Conservation (phyloP, 2,797 vertebrate species). For the Platalea minor region DNA sequence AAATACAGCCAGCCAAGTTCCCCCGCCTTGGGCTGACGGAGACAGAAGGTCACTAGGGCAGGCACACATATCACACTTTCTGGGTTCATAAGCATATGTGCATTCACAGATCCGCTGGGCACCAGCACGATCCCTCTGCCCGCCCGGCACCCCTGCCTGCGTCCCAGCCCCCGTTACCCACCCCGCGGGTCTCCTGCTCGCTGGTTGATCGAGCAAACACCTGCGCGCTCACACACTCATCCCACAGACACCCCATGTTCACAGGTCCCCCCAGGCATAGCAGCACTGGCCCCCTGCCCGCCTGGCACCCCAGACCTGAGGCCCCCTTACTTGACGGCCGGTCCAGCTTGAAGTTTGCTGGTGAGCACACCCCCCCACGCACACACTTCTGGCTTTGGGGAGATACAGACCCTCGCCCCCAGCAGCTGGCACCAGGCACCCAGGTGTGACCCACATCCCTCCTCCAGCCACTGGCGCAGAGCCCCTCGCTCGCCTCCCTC, state of each 20-base stretch:
- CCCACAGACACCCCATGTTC: neutral
- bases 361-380: rapidly evolving
- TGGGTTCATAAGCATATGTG: neutral
- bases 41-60: neutral
- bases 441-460: neutral
- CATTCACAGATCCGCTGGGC: neutral
- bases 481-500: neutral
- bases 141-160: neutral
- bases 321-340: neutral
- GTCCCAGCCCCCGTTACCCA: neutral
- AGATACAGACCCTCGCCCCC: neutral
- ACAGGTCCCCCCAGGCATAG: neutral
- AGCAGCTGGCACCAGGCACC: neutral
- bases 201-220: neutral
- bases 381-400: no score
- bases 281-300: neutral
- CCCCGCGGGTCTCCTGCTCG: neutral
- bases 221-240: neutral
- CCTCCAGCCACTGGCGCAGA: neutral
- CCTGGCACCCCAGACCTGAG: neutral
- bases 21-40: neutral
- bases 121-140: neutral
- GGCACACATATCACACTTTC: neutral
- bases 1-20: neutral
- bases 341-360: neutral